A percentile compares a stretch with the other conserved stretches of the same genome.
Conservation (phyloP, 1,140 invertebrate genomes). For the Micrasema longulum region DNA sequence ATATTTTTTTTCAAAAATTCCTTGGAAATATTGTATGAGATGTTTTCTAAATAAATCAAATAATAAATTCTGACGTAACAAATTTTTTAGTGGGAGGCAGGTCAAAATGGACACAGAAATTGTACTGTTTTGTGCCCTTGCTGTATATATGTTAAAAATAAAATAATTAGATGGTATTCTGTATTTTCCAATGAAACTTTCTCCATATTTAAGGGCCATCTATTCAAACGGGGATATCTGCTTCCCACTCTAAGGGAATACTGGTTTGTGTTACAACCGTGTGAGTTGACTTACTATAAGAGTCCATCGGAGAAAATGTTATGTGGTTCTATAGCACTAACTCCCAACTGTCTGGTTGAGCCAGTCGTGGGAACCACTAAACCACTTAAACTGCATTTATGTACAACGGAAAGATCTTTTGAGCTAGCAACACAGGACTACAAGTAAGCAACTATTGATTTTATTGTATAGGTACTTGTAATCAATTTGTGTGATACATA, state of each 20-base stretch:
- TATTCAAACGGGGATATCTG: slow-evolving; percentile 80
- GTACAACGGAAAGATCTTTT: slow-evolving; percentile 75
- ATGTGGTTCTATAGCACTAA: slow-evolving; percentile 75
- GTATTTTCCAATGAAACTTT: slow-evolving; percentile 35
- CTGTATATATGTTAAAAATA: no score
- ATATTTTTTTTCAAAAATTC: no score
- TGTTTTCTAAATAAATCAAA: no score
- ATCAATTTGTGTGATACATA: no score
- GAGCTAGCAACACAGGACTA: slow-evolving; percentile 78
- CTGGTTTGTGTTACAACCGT: slow-evolving; percentile 83
- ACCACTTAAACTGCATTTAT: slow-evolving; percentile 69
- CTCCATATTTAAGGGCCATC: slow-evolving; percentile 70
- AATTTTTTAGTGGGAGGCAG: no score
- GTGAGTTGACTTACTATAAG: slow-evolving; percentile 81
- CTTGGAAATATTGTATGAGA: no score
- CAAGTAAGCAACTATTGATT: slow-evolving; percentile 61
- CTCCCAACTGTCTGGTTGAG: slow-evolving; percentile 76
- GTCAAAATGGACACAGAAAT: no score
- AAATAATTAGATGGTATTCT: no score
- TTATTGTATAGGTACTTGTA: background rate
- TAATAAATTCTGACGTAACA: no score
- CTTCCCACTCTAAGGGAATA: slow-evolving; percentile 81
- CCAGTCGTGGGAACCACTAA: slow-evolving; percentile 68
- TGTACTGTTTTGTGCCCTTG: background rate
- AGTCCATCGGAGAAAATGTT: slow-evolving; percentile 77